Percentiles rank a stretch among this genome's conserved stretches.
Conservation (phyloP, 1,140 invertebrate genomes). For the Aphelinus certus region DNA sequence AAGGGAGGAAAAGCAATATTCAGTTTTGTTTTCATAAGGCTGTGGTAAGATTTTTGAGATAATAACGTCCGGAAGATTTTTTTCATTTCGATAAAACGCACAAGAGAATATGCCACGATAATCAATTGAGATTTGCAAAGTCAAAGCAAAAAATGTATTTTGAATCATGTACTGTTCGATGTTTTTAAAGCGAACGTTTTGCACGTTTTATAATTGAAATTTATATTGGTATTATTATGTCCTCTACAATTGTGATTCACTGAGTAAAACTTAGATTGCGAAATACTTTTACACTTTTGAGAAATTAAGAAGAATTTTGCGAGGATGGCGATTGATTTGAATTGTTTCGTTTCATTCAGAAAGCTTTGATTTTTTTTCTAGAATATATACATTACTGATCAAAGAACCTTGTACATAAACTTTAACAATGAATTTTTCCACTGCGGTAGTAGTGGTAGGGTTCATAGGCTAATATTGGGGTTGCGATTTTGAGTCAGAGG, state of each 20-base stretch:
- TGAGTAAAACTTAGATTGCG: neutral
- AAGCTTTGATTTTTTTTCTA: slow-evolving; percentile 27
- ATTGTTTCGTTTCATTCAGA: slow-evolving; percentile 25
- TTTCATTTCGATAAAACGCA: slow-evolving; percentile 20
- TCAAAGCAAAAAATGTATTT: slow-evolving; percentile 19
- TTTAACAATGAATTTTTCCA: slow-evolving; percentile 33
- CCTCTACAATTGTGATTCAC: slow-evolving; percentile 26
- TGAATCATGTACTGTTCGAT: slow-evolving; percentile 1
- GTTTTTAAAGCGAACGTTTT: slow-evolving; percentile 13
- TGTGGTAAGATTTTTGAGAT: slow-evolving; percentile 35
- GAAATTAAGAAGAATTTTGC: slow-evolving; percentile 5
- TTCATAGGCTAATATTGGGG: slow-evolving; percentile 32
- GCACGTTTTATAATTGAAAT: slow-evolving; percentile 26
- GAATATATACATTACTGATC: neutral
- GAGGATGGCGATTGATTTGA: neutral
- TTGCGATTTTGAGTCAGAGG: slow-evolving; percentile 30
- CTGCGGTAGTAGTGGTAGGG: slow-evolving; percentile 28
- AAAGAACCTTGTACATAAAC: slow-evolving; percentile 31
- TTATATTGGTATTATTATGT: neutral
- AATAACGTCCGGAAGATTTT: slow-evolving; percentile 5
- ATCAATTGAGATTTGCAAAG: slow-evolving; percentile 25
- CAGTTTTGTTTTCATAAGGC: slow-evolving; percentile 27
- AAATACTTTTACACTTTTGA: neutral
- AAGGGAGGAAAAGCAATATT: neutral
- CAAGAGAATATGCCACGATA: slow-evolving; percentile 22